Percentiles rank a stretch among this genome's conserved stretches.
These are phyloP conservation scores for Seriola rivoliana DNA, from an alignment of 2,113 vertebrate species.

Conservation along the genomic window DNA sequence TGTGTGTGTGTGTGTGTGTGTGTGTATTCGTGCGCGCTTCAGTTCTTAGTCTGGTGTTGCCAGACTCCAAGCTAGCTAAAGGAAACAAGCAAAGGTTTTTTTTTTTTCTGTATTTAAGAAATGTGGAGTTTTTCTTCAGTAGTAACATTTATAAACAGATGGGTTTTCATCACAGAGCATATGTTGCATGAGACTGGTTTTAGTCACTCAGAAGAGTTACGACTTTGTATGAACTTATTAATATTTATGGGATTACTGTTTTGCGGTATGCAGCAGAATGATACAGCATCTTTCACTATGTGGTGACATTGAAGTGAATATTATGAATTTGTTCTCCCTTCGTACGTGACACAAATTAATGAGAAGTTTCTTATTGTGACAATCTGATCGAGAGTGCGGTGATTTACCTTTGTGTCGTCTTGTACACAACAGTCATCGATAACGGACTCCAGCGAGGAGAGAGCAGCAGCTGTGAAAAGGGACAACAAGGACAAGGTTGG, in stretches of 20 bases:
- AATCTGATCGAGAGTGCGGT: conserved; percentile 18
- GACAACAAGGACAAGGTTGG: conserved; percentile 81
- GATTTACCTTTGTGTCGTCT: conserved; percentile 65
- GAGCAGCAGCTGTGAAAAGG: conserved; percentile 45
- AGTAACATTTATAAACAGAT: conserved; percentile 36
- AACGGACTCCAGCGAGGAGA: conserved; percentile 74
- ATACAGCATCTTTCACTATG: conserved; percentile 34
- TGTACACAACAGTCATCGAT: conserved; percentile 68
- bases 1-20: conserved; percentile 2
- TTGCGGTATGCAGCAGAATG: background rate
- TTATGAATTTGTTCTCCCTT: conserved; percentile 28
- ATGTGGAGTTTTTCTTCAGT: background rate
- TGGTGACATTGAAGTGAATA: conserved; percentile 42
- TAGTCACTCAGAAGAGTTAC: conserved; percentile 15
- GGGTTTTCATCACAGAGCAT: conserved; percentile 28
- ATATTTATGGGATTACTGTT: conserved; percentile 48
- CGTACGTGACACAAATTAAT: conserved; percentile 16
- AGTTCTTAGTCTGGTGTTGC: background rate
- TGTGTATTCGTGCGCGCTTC: background rate
- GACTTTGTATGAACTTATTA: conserved; percentile 33
- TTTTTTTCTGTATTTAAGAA: background rate
- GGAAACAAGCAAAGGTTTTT: conserved; percentile 10
- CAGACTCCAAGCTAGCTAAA: conserved; percentile 7
- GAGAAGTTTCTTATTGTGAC: conserved; percentile 15
- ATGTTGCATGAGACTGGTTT: conserved; percentile 11